Base-by-base conservation (phyloP, 2,888 invertebrate genomes). In the Parelbella ahira region DNA sequence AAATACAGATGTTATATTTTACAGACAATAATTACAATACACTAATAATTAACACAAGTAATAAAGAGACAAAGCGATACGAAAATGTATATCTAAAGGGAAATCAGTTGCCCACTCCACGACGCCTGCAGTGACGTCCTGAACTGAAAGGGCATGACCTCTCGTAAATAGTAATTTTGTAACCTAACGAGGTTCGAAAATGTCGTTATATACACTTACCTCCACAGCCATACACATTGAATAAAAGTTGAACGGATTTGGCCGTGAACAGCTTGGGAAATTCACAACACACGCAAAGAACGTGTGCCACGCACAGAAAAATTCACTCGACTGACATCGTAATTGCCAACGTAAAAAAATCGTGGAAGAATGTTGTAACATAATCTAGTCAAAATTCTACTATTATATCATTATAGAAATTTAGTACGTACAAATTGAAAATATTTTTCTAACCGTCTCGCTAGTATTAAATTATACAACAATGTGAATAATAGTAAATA, bases 201-300 rank as follows among this genome's bases (percentile, higher is more conserved):
- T n/a, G n/a, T n/a, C n/a, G n/a, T n/a, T n/a, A n/a, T n/a, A n/a
- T n/a, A 47, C 29, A 90, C 93, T 91, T 87, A 93, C 93, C 93
- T 90, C 91, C 92, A 92, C 92, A 92, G 93, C 93, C 93, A 93
- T 93, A 93, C 93, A 93, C 93, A 93, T 93, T 92, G 90, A 91
- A 90, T 90, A 79, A 78, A 70, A 84, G 77, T 82, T 80, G 82
- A 84, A 82, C 83, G 86, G 90, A 88, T 88, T 88, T 89, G 89
- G 89, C 88, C 88, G 88, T 83, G 81, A 83, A 76, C 79, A 87
- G 84, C 83, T 68, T 72, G 73, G 50, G 49, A 81, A 87, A 80
- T 74, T 75, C 63, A 77, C 79, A 56, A 81, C 83, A 86, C 87
- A 87, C 87, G 81, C 75, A 48, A 60, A 57, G 73, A 78, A 84